phyloP scores from a whole-genome alignment of 2,113 vertebrate genomes.

The Sapajus apella region DNA sequence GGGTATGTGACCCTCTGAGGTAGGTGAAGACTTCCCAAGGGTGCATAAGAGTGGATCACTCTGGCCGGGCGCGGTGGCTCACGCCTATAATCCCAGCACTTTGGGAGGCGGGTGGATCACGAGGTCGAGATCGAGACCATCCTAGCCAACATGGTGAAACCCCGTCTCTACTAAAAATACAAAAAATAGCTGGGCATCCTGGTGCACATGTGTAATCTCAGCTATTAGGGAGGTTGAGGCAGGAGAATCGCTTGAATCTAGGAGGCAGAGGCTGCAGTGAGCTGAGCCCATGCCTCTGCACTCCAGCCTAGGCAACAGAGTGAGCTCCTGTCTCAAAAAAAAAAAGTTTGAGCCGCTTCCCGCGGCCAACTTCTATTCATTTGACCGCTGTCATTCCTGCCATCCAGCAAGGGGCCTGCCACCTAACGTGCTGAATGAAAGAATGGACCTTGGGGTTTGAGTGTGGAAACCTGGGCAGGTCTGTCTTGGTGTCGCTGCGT shows the following conservation, averaged over 20 bases:
- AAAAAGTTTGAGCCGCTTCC: not conserved
- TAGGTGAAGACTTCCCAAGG: not conserved
- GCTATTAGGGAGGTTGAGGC: not conserved
- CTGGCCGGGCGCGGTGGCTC: too few relatives aligned
- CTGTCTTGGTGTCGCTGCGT: not conserved
- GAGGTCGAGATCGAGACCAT: too few relatives aligned
- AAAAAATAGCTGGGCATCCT: too few relatives aligned
- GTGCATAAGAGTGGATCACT: not conserved
- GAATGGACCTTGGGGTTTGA: too few relatives aligned
- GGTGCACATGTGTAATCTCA: too few relatives aligned
- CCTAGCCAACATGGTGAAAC: too few relatives aligned
- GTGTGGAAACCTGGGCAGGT: accelerated
- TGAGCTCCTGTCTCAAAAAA: not conserved
- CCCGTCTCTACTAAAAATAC: too few relatives aligned
- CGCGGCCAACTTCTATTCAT: too few relatives aligned
- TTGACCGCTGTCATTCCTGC: not conserved
- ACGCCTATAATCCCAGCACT: too few relatives aligned
- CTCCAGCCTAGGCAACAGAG: not conserved
- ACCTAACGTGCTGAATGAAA: accelerated
- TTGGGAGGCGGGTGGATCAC: too few relatives aligned
- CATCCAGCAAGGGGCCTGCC: not conserved
- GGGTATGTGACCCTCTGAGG: not conserved
- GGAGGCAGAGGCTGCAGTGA: not conserved
- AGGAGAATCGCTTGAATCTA: not conserved
- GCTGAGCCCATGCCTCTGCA: not conserved